These are phyloP conservation scores for Tetraodon nigroviridis DNA, from an alignment of 2,113 vertebrate genomes.

Conservation along the genomic window DNA sequence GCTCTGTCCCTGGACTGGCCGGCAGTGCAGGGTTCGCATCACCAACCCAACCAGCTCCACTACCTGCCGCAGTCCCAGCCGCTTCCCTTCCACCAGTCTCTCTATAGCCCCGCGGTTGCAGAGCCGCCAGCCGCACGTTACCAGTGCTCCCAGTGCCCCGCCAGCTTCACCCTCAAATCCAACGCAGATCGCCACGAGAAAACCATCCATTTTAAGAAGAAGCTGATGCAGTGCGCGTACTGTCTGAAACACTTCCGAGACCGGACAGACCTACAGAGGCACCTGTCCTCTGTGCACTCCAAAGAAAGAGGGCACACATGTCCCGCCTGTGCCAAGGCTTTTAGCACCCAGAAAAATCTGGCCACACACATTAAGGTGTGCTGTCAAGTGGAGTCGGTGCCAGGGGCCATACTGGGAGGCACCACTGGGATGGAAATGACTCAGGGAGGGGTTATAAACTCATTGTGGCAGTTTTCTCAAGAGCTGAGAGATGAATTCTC, in stretches of 20 bases:
- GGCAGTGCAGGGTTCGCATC: conserved; percentile 16
- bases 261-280: conserved; percentile 76
- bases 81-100: conserved; percentile 42
- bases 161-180: conserved; percentile 81
- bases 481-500: conserved; percentile 49
- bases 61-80: conserved; percentile 42
- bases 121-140: conserved; percentile 64
- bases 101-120: conserved; percentile 22
- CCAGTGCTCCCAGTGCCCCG: conserved; percentile 76
- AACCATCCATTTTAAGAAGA: conserved; percentile 78
- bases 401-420: conserved; percentile 35
- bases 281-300: conserved; percentile 73
- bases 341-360: conserved; percentile 78
- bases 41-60: conserved; percentile 13
- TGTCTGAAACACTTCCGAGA: conserved; percentile 75
- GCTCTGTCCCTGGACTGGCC: conserved; percentile 68
- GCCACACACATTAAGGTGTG: conserved; percentile 73
- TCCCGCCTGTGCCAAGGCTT: conserved; percentile 73
- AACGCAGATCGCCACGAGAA: conserved; percentile 79
- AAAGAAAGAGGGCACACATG: conserved; percentile 66
- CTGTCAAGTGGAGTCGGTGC: conserved; percentile 62
- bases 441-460: conserved; percentile 47
- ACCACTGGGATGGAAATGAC: conserved; percentile 43
- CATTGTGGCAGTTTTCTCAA: conserved; percentile 57
- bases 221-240: conserved; percentile 77